phyloP scores from a whole-genome alignment of 1,140 invertebrate genomes.

The Holcopasites calliopsidis region DNA sequence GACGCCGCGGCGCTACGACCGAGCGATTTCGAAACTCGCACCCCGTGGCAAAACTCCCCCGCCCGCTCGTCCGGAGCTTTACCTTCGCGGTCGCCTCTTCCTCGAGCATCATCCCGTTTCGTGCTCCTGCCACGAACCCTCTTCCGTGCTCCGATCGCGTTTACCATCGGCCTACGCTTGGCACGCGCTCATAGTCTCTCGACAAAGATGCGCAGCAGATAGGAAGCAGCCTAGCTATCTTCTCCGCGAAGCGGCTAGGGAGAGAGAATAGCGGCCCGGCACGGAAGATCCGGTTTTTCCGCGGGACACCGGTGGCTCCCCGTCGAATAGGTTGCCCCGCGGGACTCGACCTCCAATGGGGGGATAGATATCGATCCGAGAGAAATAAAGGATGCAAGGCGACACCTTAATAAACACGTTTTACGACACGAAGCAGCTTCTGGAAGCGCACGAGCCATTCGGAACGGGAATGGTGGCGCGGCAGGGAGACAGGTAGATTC shows the following conservation, averaged over 20 bases:
- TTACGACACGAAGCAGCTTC: constrained; percentile 62
- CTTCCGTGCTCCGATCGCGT: too few relatives aligned
- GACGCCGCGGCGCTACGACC: constrained; percentile 34
- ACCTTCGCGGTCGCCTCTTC: neutral
- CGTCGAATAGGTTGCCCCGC: constrained; percentile 15
- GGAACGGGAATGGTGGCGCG: neutral
- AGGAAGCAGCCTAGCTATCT: too few relatives aligned
- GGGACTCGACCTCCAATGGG: constrained; percentile 24
- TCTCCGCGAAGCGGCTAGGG: too few relatives aligned
- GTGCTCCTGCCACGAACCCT: too few relatives aligned
- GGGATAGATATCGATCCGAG: constrained; percentile 8
- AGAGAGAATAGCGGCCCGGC: too few relatives aligned
- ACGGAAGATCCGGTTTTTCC: neutral
- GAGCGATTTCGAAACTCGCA: constrained; percentile 59
- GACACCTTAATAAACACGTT: constrained; percentile 74
- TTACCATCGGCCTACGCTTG: too few relatives aligned
- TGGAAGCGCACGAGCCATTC: constrained; percentile 70
- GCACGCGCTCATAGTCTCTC: too few relatives aligned
- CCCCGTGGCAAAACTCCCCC: constrained; percentile 52
- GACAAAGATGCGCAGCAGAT: too few relatives aligned
- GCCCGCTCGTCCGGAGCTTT: constrained; percentile 7
- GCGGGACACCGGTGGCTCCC: neutral
- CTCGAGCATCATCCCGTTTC: neutral
- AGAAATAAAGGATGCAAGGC: neutral
- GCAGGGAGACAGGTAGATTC: constrained; percentile 12